phyloP scores from a whole-genome alignment of 2,113 vertebrate species.

The Gymnogyps californianus region DNA sequence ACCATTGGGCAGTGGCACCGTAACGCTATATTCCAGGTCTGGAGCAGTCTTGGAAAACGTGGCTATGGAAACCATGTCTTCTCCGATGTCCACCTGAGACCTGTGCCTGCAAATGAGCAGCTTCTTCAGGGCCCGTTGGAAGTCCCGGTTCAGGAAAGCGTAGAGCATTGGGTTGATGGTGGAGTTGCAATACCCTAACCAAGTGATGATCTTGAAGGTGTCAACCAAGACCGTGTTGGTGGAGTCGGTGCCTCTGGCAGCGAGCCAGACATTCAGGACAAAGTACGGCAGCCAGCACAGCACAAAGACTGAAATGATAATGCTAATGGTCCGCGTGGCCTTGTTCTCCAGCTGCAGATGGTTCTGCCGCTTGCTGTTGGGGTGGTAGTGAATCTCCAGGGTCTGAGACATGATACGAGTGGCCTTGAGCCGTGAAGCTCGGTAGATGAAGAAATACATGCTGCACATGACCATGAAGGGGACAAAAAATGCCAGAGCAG shows the following conservation, averaged over 20 bases:
- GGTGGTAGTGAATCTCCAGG: slow-evolving; percentile 74
- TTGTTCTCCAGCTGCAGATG: slow-evolving; percentile 81
- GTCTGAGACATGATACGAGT: slow-evolving; percentile 69
- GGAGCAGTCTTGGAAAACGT: slow-evolving; percentile 72
- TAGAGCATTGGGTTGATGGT: slow-evolving; percentile 76
- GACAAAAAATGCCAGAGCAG: slow-evolving; percentile 69
- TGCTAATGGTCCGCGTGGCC: slow-evolving; percentile 74
- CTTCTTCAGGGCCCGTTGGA: slow-evolving; percentile 78
- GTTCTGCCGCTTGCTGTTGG: slow-evolving; percentile 72
- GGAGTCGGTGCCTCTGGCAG: slow-evolving; percentile 70
- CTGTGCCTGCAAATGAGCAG: slow-evolving; percentile 75
- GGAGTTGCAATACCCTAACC: slow-evolving; percentile 74
- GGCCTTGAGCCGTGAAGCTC: slow-evolving; percentile 70
- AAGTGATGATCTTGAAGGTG: slow-evolving; percentile 72
- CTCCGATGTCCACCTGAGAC: slow-evolving; percentile 69
- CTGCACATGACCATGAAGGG: slow-evolving; percentile 74
- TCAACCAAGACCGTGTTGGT: slow-evolving; percentile 33
- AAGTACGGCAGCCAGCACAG: slow-evolving; percentile 92
- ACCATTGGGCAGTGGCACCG: not conserved
- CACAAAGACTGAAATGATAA: slow-evolving; percentile 84
- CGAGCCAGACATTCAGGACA: slow-evolving; percentile 82
- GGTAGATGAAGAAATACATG: slow-evolving; percentile 78
- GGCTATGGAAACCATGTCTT: slow-evolving; percentile 76
- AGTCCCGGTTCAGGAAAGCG: slow-evolving; percentile 70
- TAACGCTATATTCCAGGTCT: slow-evolving; percentile 45